Base-by-base conservation (phyloP, 2,113 vertebrate genomes). In the Lamprologus ornatipinnis region DNA sequence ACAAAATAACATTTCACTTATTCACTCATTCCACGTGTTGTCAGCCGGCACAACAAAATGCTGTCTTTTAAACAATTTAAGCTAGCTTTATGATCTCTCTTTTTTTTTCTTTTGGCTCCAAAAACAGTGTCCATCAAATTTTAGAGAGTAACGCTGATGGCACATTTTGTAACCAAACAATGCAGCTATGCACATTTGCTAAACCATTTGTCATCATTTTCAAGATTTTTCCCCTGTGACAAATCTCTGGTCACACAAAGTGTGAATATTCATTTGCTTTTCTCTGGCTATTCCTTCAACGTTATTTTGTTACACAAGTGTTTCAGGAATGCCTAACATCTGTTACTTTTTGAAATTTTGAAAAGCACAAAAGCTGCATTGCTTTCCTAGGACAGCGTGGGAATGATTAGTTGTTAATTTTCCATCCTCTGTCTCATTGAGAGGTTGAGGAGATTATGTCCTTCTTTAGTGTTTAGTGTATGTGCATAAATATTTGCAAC, bases 341-440 rank as follows among this genome's bases (percentile, higher is more conserved):
- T 49, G 45, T n/a, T 78, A 31, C 45, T 51, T 33, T 78, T 33
- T 51, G 45, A 49, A 78, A 78, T 33, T 31, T 78, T 78, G 45
- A 78, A 51, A 78, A 83, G 54, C 73, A 78, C 42, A 87, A 83
- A 85, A 42, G 82, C 53, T 78, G 26, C 45, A 31, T 19, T 49
- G 15, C 70, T 49, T 49, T 78, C 45, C 70, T 31, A 45, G 35
- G 53, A 84, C 42, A 83, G 86, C 88, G 83, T 93, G 91, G 87
- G 88, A 93, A 90, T 90, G n/a, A 89, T 89, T 63, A 9, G 68
- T 88, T 63, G 53, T 92, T 88, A 81, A 70, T 75, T 87, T 68
- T 54, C 28, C 78, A 54, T 26, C 33, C 47, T 83, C 73, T 68
- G 84, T 54, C 12, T n/a, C 55, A 51, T 58, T 37, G 21, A 89